A percentile compares a stretch with the other conserved stretches of the same genome.
phyloP scores from a whole-genome alignment of 1,140 invertebrate species.

The Ctenoplectra terminalis region DNA sequence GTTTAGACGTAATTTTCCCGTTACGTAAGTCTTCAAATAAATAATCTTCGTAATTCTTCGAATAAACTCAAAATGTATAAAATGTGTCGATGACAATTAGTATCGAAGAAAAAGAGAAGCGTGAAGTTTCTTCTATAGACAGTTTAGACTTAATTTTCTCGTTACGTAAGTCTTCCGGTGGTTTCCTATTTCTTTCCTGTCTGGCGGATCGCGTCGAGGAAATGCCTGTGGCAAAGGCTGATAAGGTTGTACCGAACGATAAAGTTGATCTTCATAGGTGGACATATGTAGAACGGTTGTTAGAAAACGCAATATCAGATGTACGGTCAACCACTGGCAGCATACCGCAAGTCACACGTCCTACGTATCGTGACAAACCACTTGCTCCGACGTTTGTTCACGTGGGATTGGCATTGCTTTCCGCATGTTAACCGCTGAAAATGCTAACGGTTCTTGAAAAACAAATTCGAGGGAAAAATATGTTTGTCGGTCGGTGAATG shows the following conservation, averaged over 20 bases:
- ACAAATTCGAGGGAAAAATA: background rate
- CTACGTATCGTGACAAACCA: slow-evolving; percentile 20
- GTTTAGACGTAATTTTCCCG: no score
- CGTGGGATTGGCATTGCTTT: slow-evolving; percentile 27
- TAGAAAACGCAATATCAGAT: slow-evolving; percentile 43
- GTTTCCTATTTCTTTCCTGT: background rate
- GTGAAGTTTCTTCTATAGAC: background rate
- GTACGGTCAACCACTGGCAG: slow-evolving; percentile 24
- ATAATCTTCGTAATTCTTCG: no score
- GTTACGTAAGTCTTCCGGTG: background rate
- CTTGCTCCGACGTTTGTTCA: slow-evolving; percentile 8
- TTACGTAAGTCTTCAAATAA: no score
- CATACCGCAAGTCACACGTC: slow-evolving; percentile 37
- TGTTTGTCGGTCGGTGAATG: background rate
- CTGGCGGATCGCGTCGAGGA: slow-evolving; percentile 25
- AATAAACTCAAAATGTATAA: no score
- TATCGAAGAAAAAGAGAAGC: background rate
- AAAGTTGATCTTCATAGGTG: slow-evolving; percentile 56
- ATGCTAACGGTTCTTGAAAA: slow-evolving; percentile 10
- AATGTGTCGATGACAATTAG: no score
- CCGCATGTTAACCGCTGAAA: slow-evolving; percentile 19
- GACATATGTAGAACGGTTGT: slow-evolving; percentile 33
- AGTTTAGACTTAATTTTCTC: background rate
- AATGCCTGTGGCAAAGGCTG: slow-evolving; percentile 41
- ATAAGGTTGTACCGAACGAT: slow-evolving; percentile 45